Evolutionary conservation across 2,797 vertebrate species (phyloP), one percentile per base, ranked within the genome.

Genomic region (Galaxias olidus): DNA sequence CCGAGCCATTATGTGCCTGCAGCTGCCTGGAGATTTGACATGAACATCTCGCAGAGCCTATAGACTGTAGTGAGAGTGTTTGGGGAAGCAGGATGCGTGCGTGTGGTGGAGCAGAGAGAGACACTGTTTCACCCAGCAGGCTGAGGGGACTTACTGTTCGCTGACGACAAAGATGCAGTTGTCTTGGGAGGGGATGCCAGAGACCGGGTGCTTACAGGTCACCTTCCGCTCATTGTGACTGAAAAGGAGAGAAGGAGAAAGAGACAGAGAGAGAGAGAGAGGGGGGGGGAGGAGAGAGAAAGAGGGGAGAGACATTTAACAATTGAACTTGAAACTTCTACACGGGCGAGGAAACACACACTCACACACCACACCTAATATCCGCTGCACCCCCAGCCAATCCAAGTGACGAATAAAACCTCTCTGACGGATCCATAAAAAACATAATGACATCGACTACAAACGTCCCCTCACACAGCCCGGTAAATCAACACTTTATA

Each of bases 111-210:
- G 30, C 30, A 30, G 30, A 6, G 30, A 30, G 30, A 30, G 30
- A 43, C 54, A 15, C 54, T 43, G 13, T 57, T n/a, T 13, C 30
- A n/a, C 54, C 1, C 54, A 14, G 54, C 54, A 40, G 54, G 7
- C 54, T 42, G 54, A 30, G 30, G 30, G 61, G 52, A 95, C 97
- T 98, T 93, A 99, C 97, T 98, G 96, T 85, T 99, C 97, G 80
- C 94, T 98, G 68, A 99, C 94, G 9, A 99, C 95, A 86, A 99
- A 99, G 90, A 99, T 99, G 82, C 97, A 99, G 83, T 99, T 99
- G 87, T 99, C 97, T 69, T 98, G 96, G 0, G 97, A 99, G 3
- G 97, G 96, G 55, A 93, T 84, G 60, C 93, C 94, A 3, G 94
- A 94, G 61, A 98, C 95, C 1, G 97, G 96, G 77, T 99, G 97